Evolutionary conservation across 2,797 vertebrate species (phyloP), one percentile per base, ranked within the genome.

Genomic region (Gallinago solitaria): DNA sequence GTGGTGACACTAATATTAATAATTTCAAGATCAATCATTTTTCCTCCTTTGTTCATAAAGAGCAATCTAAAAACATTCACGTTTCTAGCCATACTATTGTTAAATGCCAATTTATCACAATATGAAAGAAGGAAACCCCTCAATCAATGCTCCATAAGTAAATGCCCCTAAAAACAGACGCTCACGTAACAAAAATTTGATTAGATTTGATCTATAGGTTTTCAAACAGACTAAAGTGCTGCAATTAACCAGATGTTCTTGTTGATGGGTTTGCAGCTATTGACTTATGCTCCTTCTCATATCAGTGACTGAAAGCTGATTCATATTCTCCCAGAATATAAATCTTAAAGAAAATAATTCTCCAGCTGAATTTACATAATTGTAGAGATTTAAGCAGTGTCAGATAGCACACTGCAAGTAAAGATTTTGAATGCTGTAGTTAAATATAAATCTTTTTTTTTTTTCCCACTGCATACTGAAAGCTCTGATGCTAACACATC

Each of bases 211-310:
- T 76, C 39, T 78, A 33, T 7, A 83, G 69, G 30, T 79, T 95
- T 91, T 83, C 59, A 92, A 92, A 67, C 12, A 80, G 64, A 64
- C 33, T 61, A 59, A 87, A 88, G 47, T 68, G 28, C 63, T 81
- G 73, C 92, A 91, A 83, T 79, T 73, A 75, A 81, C 37, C 50
- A 92, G 87, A 78, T 73, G 30, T 88, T 88, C 84, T 51, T 87
- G 68, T 47, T 91, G 57, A 80, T 83, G 61, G 7, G 7, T 83
- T 86, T 90, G 50, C 56, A 86, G 63, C 77, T 94, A 90, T 86
- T 94, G 70, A 90, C 47, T 90, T 89, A 56, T 18, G 41, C 33
- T 68, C 24, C 33, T 63, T 47, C 75, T 83, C 37, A 12, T 87
- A 61, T 69, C 65, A 88, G 47, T 60, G 54, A 63, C 65, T 69